Evolutionary conservation across 2,797 vertebrate genomes (phyloP).

Genomic region (Echeneis naucrates): DNA sequence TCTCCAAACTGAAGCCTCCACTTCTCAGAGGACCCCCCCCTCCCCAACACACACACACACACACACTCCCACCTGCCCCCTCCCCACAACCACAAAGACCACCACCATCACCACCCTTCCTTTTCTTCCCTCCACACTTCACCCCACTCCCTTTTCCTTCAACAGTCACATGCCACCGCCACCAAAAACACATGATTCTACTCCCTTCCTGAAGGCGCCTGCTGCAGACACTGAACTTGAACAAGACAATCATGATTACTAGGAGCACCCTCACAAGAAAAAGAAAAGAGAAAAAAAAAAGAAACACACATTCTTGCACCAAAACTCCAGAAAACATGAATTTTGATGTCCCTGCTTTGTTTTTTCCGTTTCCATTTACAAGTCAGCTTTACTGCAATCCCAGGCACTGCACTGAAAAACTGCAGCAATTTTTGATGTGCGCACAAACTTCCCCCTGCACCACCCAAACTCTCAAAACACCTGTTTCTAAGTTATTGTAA

Average conservation of each 20-base stretch:
- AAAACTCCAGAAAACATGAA: conserved; percentile 30
- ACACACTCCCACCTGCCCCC: neutral
- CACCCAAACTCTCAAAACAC: conserved; percentile 50
- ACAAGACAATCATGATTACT: conserved; percentile 93
- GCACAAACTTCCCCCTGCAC: conserved; percentile 66
- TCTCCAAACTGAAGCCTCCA: conserved; percentile 82
- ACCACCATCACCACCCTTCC: neutral
- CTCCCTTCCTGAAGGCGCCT: conserved; percentile 85
- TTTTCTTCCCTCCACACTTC: neutral
- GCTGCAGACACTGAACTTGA: conserved; percentile 90
- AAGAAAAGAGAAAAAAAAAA: too few species aligned
- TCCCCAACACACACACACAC: conserved; percentile 40
- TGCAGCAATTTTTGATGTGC: conserved; percentile 72
- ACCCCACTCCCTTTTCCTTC: conserved; percentile 12
- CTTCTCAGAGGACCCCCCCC: conserved; percentile 84
- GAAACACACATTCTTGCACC: conserved; percentile 25
- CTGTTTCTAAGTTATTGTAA: conserved; percentile 83
- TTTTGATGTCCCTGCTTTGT: conserved; percentile 60
- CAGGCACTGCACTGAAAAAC: conserved; percentile 84
- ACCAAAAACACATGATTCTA: conserved; percentile 70
- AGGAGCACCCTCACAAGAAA: conserved; percentile 61
- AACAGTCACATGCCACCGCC: conserved; percentile 48
- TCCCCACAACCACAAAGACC: conserved; percentile 4
- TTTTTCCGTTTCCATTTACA: conserved; percentile 48
- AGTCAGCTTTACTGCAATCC: conserved; percentile 72